A percentile compares a stretch with the other conserved stretches of the same genome.
Conservation (phyloP, 2,113 vertebrate species). For the Holacanthus passer region DNA sequence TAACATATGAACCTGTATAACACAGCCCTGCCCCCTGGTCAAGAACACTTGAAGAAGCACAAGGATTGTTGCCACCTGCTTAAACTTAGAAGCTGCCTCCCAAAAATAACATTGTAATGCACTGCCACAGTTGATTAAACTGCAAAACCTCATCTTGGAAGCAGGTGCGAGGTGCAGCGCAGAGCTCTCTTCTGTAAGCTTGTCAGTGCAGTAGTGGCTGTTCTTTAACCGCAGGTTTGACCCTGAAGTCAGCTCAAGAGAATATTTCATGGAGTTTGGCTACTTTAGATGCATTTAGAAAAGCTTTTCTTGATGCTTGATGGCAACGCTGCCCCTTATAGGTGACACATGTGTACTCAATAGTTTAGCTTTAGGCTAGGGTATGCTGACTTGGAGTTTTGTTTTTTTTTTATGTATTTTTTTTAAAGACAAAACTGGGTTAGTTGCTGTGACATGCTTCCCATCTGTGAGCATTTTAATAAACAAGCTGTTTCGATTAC, state of each 20-base stretch:
- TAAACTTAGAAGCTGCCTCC: conserved; percentile 6
- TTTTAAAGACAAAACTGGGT: background rate
- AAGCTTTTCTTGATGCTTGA: conserved; percentile 3
- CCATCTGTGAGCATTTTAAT: background rate
- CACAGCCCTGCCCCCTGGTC: conserved; percentile 26
- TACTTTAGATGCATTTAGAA: conserved; percentile 27
- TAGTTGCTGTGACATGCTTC: background rate
- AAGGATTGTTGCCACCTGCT: conserved; percentile 8
- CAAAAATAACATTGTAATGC: background rate
- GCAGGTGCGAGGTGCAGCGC: background rate
- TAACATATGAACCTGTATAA: conserved; percentile 45
- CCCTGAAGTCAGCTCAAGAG: conserved; percentile 31
- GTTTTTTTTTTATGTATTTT: background rate
- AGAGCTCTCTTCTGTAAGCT: conserved; percentile 20
- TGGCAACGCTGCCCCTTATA: background rate
- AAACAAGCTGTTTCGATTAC: conserved; percentile 4
- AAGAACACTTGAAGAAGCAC: conserved; percentile 24
- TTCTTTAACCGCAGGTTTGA: conserved; percentile 41
- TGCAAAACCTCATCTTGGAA: conserved; percentile 22
- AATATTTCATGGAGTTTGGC: conserved; percentile 17
- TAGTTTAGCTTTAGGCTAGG: background rate
- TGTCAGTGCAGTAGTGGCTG: conserved; percentile 33
- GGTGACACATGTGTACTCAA: background rate
- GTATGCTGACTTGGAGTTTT: background rate
- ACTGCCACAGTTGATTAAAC: conserved; percentile 36